Evolutionary conservation across 1,140 invertebrate species (phyloP).

Genomic region (Doryteuthis pealeii): DNA sequence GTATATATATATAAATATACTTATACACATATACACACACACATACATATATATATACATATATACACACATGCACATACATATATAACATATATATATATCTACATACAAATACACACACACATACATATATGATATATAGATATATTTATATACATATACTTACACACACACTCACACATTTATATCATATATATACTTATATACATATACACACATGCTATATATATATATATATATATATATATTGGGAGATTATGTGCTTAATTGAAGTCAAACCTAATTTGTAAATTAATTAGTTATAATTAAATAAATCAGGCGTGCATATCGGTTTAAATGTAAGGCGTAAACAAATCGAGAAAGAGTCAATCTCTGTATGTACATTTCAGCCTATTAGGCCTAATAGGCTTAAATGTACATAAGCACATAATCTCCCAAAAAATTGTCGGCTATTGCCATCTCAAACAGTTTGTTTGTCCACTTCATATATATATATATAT

Average conservation of each 20-base stretch:
- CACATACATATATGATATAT: background rate
- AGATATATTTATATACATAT: constrained; percentile 1
- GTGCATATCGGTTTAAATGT: too few species aligned
- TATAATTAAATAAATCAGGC: too few species aligned
- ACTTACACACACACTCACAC: background rate
- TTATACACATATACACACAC: background rate
- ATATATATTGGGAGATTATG: too few species aligned
- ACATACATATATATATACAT: background rate
- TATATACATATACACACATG: background rate
- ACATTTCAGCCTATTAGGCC: too few species aligned
- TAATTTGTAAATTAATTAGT: too few species aligned
- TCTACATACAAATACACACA: background rate
- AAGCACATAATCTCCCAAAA: background rate
- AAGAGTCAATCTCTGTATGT: too few species aligned
- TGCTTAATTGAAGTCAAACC: too few species aligned
- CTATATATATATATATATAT: too few species aligned
- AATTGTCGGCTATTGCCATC: too few species aligned
- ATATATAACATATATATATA: background rate
- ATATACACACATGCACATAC: background rate
- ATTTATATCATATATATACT: background rate
- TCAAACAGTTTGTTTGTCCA: too few species aligned
- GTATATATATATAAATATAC: background rate
- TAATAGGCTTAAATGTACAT: background rate
- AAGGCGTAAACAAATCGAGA: too few species aligned
- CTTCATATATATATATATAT: background rate